phyloP scores from a whole-genome alignment of 1,140 invertebrate genomes.

The Conus ventricosus region DNA sequence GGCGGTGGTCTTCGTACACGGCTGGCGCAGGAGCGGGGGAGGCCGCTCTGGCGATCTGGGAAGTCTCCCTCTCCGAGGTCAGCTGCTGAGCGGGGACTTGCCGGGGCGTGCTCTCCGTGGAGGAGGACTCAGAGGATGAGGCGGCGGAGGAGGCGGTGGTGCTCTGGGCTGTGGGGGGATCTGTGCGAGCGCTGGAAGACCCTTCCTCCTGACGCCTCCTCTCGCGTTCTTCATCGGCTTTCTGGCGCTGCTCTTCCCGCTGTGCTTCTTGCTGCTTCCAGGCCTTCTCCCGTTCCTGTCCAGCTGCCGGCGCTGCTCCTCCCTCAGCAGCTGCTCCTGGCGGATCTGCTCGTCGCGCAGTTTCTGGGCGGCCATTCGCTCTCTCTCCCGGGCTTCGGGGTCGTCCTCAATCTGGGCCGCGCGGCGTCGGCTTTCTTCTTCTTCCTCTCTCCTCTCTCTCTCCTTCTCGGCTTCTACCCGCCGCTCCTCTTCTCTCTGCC shows the following conservation, averaged over 20 bases:
- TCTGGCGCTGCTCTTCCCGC: neutral
- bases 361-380: neutral
- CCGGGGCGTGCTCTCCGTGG: neutral
- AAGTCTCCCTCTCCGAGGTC: neutral
- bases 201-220: conserved; percentile 14
- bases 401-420: neutral
- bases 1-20: neutral
- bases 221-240: neutral
- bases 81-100: neutral
- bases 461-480: conserved; percentile 7
- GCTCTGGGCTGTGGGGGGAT: neutral
- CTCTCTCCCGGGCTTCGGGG: neutral
- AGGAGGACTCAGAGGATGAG: neutral
- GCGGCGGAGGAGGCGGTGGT: neutral
- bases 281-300: conserved; percentile 28
- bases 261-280: conserved; percentile 19
- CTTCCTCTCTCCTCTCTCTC: conserved; percentile 27
- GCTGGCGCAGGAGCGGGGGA: neutral
- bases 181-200: conserved; percentile 3
- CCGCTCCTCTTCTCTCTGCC: conserved; percentile 19
- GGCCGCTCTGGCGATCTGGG: neutral
- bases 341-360: conserved; percentile 24
- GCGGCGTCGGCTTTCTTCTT: conserved; percentile 21
- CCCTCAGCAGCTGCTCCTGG: conserved; percentile 25
- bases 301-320: neutral